Percentiles rank a stretch among this genome's conserved stretches.
phyloP scores from a whole-genome alignment of 64 coral and sea anemone species.

The Montipora capricornis region DNA sequence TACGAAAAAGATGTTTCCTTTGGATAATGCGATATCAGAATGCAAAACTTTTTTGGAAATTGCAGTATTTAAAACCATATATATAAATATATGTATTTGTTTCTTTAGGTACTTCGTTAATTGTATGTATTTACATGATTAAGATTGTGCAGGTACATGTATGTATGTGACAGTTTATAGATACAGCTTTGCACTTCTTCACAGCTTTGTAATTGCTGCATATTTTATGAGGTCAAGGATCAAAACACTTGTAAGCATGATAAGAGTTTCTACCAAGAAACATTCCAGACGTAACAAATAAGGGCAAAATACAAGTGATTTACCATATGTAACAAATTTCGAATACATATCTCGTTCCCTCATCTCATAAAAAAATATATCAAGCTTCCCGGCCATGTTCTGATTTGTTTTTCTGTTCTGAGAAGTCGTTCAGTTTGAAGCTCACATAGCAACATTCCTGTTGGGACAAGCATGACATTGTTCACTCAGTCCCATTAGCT shows the following conservation, averaged over 20 bases:
- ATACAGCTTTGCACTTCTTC: not conserved
- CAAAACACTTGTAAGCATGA: not conserved
- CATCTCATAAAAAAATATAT: too few species aligned
- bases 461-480: not conserved
- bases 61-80: too few species aligned
- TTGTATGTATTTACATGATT: too few species aligned
- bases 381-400: too few species aligned
- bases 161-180: not conserved
- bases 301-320: conserved; percentile 26
- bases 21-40: too few species aligned
- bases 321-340: conserved; percentile 12
- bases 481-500: not conserved
- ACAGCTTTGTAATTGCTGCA: not conserved
- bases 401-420: not conserved
- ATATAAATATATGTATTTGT: too few species aligned
- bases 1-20: too few species aligned
- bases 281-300: conserved; percentile 23
- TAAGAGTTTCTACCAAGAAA: not conserved
- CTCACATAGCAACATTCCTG: not conserved
- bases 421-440: not conserved
- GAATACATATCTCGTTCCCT: not conserved
- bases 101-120: too few species aligned
- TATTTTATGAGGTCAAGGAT: not conserved
- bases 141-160: not conserved
- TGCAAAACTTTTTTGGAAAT: too few species aligned